phyloP scores from a whole-genome alignment of 2,888 invertebrate species.

The Tetheella fluctuosa region DNA sequence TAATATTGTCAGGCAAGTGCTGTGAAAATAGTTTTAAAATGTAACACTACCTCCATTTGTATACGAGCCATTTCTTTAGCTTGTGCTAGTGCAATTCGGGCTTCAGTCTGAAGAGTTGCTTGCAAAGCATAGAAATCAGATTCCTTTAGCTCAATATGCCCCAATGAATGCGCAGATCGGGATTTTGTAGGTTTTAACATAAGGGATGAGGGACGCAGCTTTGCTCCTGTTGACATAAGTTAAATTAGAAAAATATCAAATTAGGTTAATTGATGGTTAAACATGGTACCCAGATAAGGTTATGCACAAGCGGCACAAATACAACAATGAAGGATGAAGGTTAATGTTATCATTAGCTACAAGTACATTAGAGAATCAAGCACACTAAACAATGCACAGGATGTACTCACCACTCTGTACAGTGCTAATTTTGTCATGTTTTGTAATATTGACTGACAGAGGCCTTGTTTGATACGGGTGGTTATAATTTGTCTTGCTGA shows the following conservation, averaged over 20 bases:
- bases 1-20: slow-evolving; percentile 1
- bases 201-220: slow-evolving; percentile 74
- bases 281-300: not conserved
- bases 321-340: slow-evolving; percentile 20
- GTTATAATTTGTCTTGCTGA: slow-evolving; percentile 74
- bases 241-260: not conserved
- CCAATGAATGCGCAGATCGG: slow-evolving; percentile 77
- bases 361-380: slow-evolving; percentile 4
- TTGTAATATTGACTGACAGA: slow-evolving; percentile 75
- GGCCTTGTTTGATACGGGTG: slow-evolving; percentile 81
- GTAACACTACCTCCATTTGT: slow-evolving; percentile 90
- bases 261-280: not conserved
- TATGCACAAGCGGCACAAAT: slow-evolving; percentile 17
- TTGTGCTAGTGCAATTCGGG: slow-evolving; percentile 93
- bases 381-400: slow-evolving; percentile 39
- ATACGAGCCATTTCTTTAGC: slow-evolving; percentile 96
- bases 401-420: slow-evolving; percentile 72
- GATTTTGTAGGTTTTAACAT: slow-evolving; percentile 74
- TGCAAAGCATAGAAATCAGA: slow-evolving; percentile 92
- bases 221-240: slow-evolving; percentile 56
- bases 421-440: slow-evolving; percentile 74
- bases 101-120: slow-evolving; percentile 93
- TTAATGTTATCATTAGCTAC: not conserved
- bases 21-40: slow-evolving; percentile 8
- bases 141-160: slow-evolving; percentile 80